Base-by-base conservation (phyloP, 2,797 vertebrate genomes). In the Sebastes variabilis region DNA sequence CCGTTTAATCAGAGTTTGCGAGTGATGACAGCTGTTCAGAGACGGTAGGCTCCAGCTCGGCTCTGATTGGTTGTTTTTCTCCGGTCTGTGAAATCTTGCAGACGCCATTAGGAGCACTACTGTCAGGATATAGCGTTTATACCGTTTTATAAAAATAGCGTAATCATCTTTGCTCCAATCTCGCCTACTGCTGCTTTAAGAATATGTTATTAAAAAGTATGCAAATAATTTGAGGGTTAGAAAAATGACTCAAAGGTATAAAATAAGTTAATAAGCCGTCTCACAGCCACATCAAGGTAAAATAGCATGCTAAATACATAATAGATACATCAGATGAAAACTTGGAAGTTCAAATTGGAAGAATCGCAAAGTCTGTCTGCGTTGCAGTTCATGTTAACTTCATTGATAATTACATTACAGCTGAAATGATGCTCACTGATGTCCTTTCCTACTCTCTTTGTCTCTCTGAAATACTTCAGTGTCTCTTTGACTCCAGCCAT, bases 401-500 rank as follows among this genome's bases (percentile, higher is more conserved):
- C 24, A 27, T 27, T 46, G 42, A 46, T 46, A 46, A 46, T 46
- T 7, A 42, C 55, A 3, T 56, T 5, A 58, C 25, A 60, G 58
- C 16, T 60, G 58, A 60, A 60, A 30, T 30, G 16, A 60, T 52
- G 18, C 46, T 20, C 46, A n/a, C 46, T 52, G 18, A 52, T 52
- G 46, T 69, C 10, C 10, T 25, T 38, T 4, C 8, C 1, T 27
- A 0, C 27, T 46, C 29, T 42, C 52, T 74, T 10, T 60, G 5
- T 62, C 4, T 66, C 14, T 36, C 14, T 34, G 5, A 22, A n/a
- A 24, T n/a, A 61, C 34, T 49, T 71, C n/a, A 46, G 27, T 8
- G 11, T 66, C n/a, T 55, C 38, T 42, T 13, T 62, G 32, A 7
- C 14, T 74, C 8, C 0, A 83, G 81, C 62, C n/a, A 92, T 90